Evolutionary conservation across 2,888 invertebrate genomes (phyloP), one percentile per base, ranked within the genome.

Genomic region (Pogonocherus hispidulus): DNA sequence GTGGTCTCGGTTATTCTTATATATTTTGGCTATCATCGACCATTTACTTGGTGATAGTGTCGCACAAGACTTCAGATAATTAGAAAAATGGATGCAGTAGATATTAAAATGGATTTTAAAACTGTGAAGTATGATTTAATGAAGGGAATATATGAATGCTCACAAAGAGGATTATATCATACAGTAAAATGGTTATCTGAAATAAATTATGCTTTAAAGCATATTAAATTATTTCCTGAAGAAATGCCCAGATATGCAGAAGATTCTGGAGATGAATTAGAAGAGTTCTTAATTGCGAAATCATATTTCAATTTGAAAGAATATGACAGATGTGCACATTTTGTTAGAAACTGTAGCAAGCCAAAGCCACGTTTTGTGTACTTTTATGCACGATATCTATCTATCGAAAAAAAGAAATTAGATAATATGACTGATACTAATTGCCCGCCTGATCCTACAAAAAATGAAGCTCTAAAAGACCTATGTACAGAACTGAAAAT

Each of bases 231-330:
- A 63, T 80, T 84, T 46, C 84, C 87, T 47, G 87, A 89, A 73
- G 90, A 91, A 63, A 81, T 86, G 47, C 80, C 83, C 1, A 81
- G 85, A 2, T 87, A 88, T 52, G 83, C 87, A 41, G 84, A 87
- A 5, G 87, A 88, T 52, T 84, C 86, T 6, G 87, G 86, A 22
- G 90, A 91, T 65, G 94, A 94, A 77, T 88, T 88, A 71, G 94
- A 94, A 80, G 86, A 88, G 20, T 97, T 94, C 83, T 88, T 89
- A 44, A 84, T 97, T 74, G 94, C 95, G 0, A 96, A 95, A 84
- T 92, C 93, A 71, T 97, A 95, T 83, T 97, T 96, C 82, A 96
- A 97, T 85, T 87, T 93, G 49, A 93, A 94, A 77, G 98, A 98
- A 84, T 98, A 96, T 84, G 96, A 96, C 79, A 89, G 95, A 80